phyloP scores from a whole-genome alignment of 2,888 invertebrate genomes.

The Agonopterix subpropinquella region DNA sequence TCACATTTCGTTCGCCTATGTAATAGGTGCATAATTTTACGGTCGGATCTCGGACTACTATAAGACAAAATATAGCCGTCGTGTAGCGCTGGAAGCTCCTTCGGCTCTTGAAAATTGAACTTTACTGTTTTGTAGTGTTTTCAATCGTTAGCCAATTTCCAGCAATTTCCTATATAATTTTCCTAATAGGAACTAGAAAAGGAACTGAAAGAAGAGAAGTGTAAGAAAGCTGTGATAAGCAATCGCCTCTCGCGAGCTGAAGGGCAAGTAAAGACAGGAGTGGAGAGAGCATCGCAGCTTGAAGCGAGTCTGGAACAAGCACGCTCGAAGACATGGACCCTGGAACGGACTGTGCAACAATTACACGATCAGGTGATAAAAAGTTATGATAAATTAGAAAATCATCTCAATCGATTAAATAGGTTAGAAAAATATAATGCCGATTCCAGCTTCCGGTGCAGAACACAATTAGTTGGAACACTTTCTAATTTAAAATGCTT shows the following conservation, averaged over 20 bases:
- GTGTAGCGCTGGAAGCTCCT: too few species aligned
- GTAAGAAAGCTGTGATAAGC: slow-evolving; percentile 30
- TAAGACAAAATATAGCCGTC: too few species aligned
- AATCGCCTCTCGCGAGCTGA: slow-evolving; percentile 43
- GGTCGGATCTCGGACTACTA: too few species aligned
- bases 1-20: too few species aligned
- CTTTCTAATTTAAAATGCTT: too few species aligned
- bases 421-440: not conserved
- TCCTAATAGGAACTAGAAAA: slow-evolving; percentile 50
- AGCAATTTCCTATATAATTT: not conserved
- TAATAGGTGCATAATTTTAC: too few species aligned
- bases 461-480: not conserved
- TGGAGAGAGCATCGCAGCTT: slow-evolving; percentile 37
- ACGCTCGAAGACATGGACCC: slow-evolving; percentile 26
- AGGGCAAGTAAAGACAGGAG: slow-evolving; percentile 41
- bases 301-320: slow-evolving; percentile 46
- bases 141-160: too few species aligned
- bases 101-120: too few species aligned
- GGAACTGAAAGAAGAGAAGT: slow-evolving; percentile 51
- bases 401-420: not conserved
- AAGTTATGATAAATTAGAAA: not conserved
- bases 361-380: slow-evolving; percentile 47
- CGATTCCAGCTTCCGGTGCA: not conserved
- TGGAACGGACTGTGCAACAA: slow-evolving; percentile 47
- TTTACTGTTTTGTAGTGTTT: too few species aligned